These are phyloP conservation scores for Papilio helenus DNA, from an alignment of 1,140 invertebrate species.

Conservation along the genomic window DNA sequence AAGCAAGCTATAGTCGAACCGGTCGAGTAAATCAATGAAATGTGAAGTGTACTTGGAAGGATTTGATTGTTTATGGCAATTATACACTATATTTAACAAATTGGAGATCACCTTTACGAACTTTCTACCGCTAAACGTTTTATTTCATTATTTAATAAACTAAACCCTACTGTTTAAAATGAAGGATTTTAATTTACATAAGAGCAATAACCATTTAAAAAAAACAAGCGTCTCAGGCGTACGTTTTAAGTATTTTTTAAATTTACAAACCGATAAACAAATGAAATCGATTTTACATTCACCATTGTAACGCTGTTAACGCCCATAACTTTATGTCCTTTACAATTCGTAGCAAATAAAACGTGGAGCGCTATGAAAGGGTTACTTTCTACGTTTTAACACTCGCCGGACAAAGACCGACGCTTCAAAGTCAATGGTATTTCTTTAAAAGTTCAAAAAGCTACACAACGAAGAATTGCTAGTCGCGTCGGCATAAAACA, in stretches of 20 bases:
- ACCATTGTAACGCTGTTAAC: slow-evolving; percentile 36
- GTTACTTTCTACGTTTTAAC: slow-evolving; percentile 77
- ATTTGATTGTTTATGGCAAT: not conserved
- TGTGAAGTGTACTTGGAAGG: slow-evolving; percentile 7
- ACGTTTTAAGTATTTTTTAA: too few species aligned
- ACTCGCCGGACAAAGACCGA: slow-evolving; percentile 65
- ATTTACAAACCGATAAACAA: not conserved
- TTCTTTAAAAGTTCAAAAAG: slow-evolving; percentile 72
- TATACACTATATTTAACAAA: not conserved
- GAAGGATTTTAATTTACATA: too few species aligned
- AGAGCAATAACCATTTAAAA: too few species aligned
- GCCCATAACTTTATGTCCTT: slow-evolving; percentile 19
- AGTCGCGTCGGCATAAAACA: slow-evolving; percentile 73
- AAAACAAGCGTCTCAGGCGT: too few species aligned
- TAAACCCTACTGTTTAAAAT: too few species aligned
- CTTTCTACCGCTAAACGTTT: too few species aligned
- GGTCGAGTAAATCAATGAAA: slow-evolving; percentile 18
- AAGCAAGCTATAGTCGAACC: slow-evolving; percentile 45
- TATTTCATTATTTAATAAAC: too few species aligned
- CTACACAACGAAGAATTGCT: slow-evolving; percentile 59
- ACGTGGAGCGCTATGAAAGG: slow-evolving; percentile 48
- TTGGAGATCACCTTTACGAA: not conserved
- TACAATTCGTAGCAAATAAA: slow-evolving; percentile 33
- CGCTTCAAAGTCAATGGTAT: slow-evolving; percentile 60
- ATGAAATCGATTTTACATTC: slow-evolving; percentile 23